phyloP scores from a whole-genome alignment of 2,113 vertebrate species.

The Rattus norvegicus region DNA sequence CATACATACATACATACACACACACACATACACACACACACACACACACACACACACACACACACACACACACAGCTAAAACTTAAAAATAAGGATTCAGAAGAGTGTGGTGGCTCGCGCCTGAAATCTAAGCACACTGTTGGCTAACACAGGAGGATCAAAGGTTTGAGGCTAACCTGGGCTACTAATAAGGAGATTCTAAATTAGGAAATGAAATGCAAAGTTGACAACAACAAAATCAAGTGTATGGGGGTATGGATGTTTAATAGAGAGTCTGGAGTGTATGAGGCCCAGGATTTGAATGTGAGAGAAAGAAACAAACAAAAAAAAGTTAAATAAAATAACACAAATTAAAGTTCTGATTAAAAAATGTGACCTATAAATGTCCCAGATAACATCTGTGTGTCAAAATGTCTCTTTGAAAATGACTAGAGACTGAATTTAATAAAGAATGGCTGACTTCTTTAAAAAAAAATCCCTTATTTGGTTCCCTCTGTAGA shows the following conservation, averaged over 20 bases:
- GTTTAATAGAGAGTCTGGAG: not conserved
- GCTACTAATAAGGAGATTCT: not conserved
- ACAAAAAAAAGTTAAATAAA: not conserved
- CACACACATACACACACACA: not conserved
- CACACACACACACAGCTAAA: not conserved
- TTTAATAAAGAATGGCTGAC: slow-evolving; percentile 5
- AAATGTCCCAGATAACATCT: not conserved
- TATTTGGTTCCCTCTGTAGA: slow-evolving; percentile 59
- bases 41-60: not conserved
- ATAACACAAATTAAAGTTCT: slow-evolving; percentile 24
- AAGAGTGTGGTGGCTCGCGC: too few species aligned
- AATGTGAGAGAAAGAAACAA: not conserved
- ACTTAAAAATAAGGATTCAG: not conserved
- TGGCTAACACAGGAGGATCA: not conserved
- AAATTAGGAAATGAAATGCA: not conserved
- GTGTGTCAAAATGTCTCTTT: slow-evolving; percentile 38
- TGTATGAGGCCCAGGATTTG: not conserved
- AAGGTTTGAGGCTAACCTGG: not conserved
- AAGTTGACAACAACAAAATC: not conserved
- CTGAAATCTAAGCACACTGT: too few species aligned
- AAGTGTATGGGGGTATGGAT: not conserved
- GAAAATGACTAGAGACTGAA: slow-evolving; percentile 56
- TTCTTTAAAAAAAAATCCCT: slow-evolving; percentile 32
- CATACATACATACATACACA: not conserved
- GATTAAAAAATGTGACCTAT: slow-evolving; percentile 6